A percentile compares a stretch with the other conserved stretches of the same genome.
Evolutionary conservation across 2,113 vertebrate species (phyloP).

Genomic region (Lophura nycthemera): DNA sequence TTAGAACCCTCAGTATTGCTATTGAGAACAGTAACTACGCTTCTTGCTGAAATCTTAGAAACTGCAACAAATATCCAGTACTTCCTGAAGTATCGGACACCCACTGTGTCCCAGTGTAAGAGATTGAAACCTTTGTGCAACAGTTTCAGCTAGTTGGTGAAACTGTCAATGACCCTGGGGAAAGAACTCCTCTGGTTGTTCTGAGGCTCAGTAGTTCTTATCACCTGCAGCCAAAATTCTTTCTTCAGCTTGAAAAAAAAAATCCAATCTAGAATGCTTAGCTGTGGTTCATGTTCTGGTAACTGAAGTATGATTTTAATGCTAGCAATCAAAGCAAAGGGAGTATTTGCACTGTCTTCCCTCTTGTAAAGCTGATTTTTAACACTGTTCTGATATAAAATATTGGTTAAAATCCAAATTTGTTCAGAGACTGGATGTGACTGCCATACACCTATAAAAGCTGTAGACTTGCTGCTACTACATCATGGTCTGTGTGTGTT

Average conservation of each 20-base stretch:
- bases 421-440: neutral
- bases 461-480: neutral
- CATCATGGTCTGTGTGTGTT: neutral
- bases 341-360: neutral
- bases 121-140: neutral
- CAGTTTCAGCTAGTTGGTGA: neutral
- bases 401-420: neutral
- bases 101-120: neutral
- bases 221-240: conserved; percentile 1
- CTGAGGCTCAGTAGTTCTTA: neutral
- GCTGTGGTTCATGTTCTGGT: neutral
- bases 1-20: neutral
- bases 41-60: neutral
- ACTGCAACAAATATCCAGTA: neutral
- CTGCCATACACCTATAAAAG: neutral
- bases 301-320: neutral
- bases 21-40: neutral
- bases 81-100: neutral
- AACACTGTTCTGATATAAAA: neutral
- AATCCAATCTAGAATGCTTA: neutral
- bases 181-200: neutral
- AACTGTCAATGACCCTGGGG: neutral
- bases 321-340: neutral
- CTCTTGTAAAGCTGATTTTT: neutral
- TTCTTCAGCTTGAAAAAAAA: neutral